A percentile compares a stretch with the other conserved stretches of the same genome.
phyloP scores from a whole-genome alignment of 2,797 vertebrate genomes.

The Smutsia temminckii region DNA sequence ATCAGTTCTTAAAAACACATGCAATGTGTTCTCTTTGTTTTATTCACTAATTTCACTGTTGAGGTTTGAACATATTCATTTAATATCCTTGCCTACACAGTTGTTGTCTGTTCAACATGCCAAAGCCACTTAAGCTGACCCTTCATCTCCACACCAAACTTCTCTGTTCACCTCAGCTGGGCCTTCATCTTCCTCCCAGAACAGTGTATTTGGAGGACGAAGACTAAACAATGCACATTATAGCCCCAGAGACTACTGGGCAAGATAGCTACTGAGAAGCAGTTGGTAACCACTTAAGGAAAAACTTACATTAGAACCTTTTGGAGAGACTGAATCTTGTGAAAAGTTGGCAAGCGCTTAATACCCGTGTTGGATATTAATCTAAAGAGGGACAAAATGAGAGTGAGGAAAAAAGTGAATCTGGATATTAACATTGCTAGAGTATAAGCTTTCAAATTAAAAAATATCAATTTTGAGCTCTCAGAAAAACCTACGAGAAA shows the following conservation, averaged over 20 bases:
- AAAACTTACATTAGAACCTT: conserved; percentile 91
- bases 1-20: background rate
- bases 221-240: background rate
- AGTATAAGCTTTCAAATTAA: background rate
- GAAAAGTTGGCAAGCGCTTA: conserved; percentile 90
- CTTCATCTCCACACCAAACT: background rate
- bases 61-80: background rate
- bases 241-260: background rate
- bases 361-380: conserved; percentile 96
- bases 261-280: background rate
- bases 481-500: background rate
- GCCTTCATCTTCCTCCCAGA: background rate
- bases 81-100: background rate
- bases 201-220: background rate
- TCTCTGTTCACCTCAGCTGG: background rate
- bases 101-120: background rate
- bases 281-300: background rate
- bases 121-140: background rate
- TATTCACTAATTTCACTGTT: background rate
- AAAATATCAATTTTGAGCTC: conserved; percentile 16
- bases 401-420: conserved; percentile 5
- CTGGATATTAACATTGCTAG: conserved; percentile 12
- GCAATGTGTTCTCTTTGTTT: background rate
- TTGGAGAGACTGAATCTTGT: conserved; percentile 89
- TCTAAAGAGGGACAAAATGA: conserved; percentile 85